Conservation (phyloP, 2,888 invertebrate species). For the Lasiommata megera region DNA sequence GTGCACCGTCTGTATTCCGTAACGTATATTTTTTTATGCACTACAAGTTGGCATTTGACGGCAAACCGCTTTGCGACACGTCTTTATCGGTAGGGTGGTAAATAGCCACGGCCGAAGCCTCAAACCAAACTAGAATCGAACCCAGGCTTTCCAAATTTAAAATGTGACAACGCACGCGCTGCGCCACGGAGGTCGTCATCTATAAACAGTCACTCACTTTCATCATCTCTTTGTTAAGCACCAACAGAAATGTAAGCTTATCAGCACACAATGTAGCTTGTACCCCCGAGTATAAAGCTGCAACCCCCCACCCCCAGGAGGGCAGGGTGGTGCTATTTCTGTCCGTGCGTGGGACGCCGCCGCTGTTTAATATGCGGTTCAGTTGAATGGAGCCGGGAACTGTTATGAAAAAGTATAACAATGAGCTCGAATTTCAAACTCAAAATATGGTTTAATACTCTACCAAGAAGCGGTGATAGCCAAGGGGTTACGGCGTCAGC, state of each 20-base stretch:
- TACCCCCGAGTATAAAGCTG: conserved; percentile 8
- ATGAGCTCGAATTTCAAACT: not conserved
- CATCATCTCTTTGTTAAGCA: not conserved
- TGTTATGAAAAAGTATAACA: conserved; percentile 3
- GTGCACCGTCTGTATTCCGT: too few species aligned
- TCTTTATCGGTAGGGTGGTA: too few species aligned
- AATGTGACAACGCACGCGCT: too few species aligned
- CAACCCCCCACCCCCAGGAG: not conserved
- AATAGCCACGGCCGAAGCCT: too few species aligned
- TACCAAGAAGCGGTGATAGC: too few species aligned
- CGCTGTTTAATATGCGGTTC: conserved; percentile 22
- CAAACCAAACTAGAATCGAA: too few species aligned
- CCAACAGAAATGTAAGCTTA: conserved; percentile 5
- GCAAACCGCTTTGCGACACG: too few species aligned
- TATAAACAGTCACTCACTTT: not conserved
- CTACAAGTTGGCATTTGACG: too few species aligned
- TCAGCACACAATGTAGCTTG: not conserved
- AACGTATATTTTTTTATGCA: too few species aligned
- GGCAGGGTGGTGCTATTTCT: conserved; percentile 30
- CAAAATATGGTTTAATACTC: not conserved
- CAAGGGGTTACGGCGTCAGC: too few species aligned
- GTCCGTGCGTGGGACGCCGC: conserved; percentile 21
- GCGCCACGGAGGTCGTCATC: too few species aligned
- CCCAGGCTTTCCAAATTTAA: too few species aligned
- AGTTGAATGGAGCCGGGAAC: conserved; percentile 14